Evolutionary conservation across 2,797 vertebrate species (phyloP), one percentile per base, ranked within the genome.

Genomic region (Eleutherodactylus coqui): DNA sequence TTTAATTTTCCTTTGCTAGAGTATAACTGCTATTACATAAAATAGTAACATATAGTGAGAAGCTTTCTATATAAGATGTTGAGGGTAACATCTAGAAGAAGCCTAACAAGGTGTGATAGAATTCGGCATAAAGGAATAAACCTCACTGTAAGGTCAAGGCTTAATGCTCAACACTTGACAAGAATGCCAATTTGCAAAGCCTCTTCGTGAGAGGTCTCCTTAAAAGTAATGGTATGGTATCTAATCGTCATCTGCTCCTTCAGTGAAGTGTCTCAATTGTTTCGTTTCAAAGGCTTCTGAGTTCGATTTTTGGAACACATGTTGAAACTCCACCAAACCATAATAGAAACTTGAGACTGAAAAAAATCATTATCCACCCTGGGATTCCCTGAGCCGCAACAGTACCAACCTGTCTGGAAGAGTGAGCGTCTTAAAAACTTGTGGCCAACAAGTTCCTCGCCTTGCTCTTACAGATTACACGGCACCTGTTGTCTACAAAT

Each of bases 341-440:
- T 83, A 83, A 83, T 41, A 70, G 45, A 82, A 67, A 64, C 36
- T n/a, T 75, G 69, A 60, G 70, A 17, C 70, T 83, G 70, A 75
- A 75, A 60, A 49, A 70, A 29, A 29, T 27, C 45, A 83, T 75
- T 75, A 53, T 82, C 49, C 38, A 55, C 43, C 24, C 67, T 38
- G 79, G 62, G 64, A 70, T 51, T 32, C 43, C 47, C 45, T 69
- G 19, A 51, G 32, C 24, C 14, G 32, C 38, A 82, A 82, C 45
- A 82, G 67, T 36, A 53, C 62, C 79, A 53, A 70, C 79, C 79
- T 72, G 80, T 73, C 64, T 73, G 67, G n/a, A 70, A 73, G 16
- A 73, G 38, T n/a, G n/a, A n/a, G 6, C 47, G 1, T n/a, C 70
- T 41, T 38, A 24, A 41, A 73, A 53, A 51, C 47, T 51, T 82